phyloP scores from a whole-genome alignment of 2,888 invertebrate species.

The Hermaeophaga mercurialis region DNA sequence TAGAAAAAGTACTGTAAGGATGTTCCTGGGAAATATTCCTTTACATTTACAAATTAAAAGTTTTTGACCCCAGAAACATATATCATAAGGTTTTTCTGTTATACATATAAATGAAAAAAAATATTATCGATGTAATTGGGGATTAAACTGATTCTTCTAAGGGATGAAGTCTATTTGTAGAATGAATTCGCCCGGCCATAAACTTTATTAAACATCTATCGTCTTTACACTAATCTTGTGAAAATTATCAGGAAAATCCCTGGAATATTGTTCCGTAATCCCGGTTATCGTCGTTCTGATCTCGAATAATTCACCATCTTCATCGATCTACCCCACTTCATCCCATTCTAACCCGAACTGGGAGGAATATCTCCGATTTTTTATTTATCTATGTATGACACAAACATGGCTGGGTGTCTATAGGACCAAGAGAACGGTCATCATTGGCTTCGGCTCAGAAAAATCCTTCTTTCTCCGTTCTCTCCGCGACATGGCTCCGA shows the following conservation, averaged over 20 bases:
- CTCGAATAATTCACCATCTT: neutral
- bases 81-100: too few relatives aligned
- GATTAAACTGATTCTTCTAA: too few relatives aligned
- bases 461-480: constrained; percentile 49
- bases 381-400: constrained; percentile 39
- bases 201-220: neutral
- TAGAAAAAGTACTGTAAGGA: too few relatives aligned
- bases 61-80: too few relatives aligned
- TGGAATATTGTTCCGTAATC: constrained; percentile 9
- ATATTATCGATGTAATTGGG: too few relatives aligned
- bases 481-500: constrained; percentile 50
- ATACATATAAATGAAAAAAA: too few relatives aligned
- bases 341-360: constrained; percentile 25
- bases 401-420: constrained; percentile 34
- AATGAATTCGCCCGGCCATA: too few relatives aligned
- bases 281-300: neutral
- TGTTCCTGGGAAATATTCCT: too few relatives aligned
- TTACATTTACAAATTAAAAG: too few relatives aligned
- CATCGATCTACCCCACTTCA: constrained; percentile 23
- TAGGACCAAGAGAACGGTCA: constrained; percentile 34
- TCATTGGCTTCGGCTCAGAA: constrained; percentile 42
- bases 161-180: too few relatives aligned
- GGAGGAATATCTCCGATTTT: constrained; percentile 27
- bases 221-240: constrained; percentile 1
- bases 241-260: constrained; percentile 8